Percentiles rank a stretch among this genome's conserved stretches.
phyloP scores from a whole-genome alignment of 2,888 invertebrate species.

The Drosophila anomalata region DNA sequence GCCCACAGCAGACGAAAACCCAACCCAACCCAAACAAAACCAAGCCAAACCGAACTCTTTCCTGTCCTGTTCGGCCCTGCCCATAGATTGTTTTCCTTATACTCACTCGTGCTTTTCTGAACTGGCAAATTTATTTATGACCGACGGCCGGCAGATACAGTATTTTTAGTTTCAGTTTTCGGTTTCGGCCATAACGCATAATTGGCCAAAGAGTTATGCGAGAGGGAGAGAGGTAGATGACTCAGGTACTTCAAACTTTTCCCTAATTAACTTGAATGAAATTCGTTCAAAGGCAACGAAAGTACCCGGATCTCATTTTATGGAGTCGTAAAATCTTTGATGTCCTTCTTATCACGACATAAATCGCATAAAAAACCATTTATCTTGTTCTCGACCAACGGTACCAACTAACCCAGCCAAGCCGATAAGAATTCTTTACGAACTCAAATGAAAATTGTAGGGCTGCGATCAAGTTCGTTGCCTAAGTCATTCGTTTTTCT shows the following conservation, averaged over 20 bases:
- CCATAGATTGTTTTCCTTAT: slow-evolving; percentile 61
- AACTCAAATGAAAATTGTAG: neutral
- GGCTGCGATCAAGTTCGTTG: slow-evolving; percentile 14
- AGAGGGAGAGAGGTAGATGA: slow-evolving; percentile 52
- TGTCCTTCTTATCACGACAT: slow-evolving; percentile 12
- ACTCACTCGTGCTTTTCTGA: slow-evolving; percentile 26
- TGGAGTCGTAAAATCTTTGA: slow-evolving; percentile 7
- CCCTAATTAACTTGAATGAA: slow-evolving; percentile 29
- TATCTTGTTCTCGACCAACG: slow-evolving; percentile 13
- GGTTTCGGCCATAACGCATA: slow-evolving; percentile 60
- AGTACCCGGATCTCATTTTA: neutral
- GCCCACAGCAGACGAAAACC: slow-evolving; percentile 34
- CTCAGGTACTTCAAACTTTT: slow-evolving; percentile 41
- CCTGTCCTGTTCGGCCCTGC: slow-evolving; percentile 57
- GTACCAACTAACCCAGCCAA: neutral
- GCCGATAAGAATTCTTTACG: slow-evolving; percentile 4
- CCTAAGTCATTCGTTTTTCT: slow-evolving; percentile 12
- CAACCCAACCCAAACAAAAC: slow-evolving; percentile 11
- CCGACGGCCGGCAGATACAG: slow-evolving; percentile 59
- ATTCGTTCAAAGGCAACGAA: slow-evolving; percentile 2
- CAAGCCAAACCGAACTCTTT: slow-evolving; percentile 10
- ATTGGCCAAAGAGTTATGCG: slow-evolving; percentile 66
- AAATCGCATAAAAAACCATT: slow-evolving; percentile 12
- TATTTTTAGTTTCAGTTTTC: slow-evolving; percentile 57
- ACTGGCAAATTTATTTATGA: slow-evolving; percentile 72